Evolutionary conservation across 2,797 vertebrate species (phyloP), one percentile per base, ranked within the genome.

Genomic region (Smutsia gigantea): DNA sequence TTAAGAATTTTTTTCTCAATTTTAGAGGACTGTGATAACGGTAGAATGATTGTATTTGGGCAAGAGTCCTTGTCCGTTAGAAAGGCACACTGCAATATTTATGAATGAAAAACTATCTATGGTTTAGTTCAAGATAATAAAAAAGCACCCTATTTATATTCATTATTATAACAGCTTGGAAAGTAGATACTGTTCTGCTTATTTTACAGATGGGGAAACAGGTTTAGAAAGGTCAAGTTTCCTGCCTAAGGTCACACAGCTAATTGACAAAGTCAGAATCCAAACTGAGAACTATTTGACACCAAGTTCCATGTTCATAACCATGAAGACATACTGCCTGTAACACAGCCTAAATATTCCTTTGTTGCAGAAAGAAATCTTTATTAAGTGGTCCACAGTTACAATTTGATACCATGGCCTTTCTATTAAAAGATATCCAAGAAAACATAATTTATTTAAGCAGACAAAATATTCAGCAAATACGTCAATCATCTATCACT

Each of bases 381-480:
- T 93, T 81, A 86, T 63, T 88, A 81, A 93, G 27, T 14, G 37
- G 18, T 29, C 34, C 4, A 77, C 37, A 78, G 37, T 84, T 78
- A 68, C 0, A 39, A 59, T 89, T 72, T 84, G 17, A 83, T 94
- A 14, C 9, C 27, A 74, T 81, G 6, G 34, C 2, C 25, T 69
- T 94, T 79, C 15, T 55, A 34, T 49, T 59, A 77, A 93, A 93
- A 27, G 23, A 77, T 34, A 74, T 4, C 69, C 10, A 79, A 89
- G 15, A 7, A 17, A 93, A 92, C 69, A 4, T 57, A 75, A 86
- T 75, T 49, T 81, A 94, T n/a, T 94, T 82, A 95, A 88, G 39
- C 96, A 93, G 34, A 69, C 66, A 87, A 95, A 97, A 93, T 72
- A 90, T 68, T 93, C 34, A 97, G 29, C n/a, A 94, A 95, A 82